Evolutionary conservation across 2,113 vertebrate species (phyloP), one percentile per base, ranked within the genome.

Genomic region (Cheilinus undulatus): DNA sequence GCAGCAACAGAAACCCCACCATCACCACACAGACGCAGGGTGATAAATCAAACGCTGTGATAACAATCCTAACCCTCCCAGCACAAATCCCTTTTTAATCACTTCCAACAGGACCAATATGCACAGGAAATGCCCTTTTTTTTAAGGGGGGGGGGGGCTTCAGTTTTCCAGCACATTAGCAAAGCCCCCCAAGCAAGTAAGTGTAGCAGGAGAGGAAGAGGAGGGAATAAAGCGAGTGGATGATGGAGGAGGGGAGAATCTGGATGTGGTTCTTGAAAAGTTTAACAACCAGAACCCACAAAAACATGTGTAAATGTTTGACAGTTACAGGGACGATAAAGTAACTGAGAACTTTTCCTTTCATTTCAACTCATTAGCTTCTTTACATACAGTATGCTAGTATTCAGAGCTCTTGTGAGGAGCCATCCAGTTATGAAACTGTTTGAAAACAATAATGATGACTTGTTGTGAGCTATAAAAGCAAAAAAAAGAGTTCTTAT

Each of bases 31-130:
- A 66, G 62, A 50, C 62, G 72, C 64, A 53, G 56, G 67, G 87
- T 69, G 84, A 92, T 93, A 92, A 91, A 93, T 94, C 91, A 91
- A 87, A 80, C 23, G 51, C 45, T 76, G 78, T 80, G 90, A 93
- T 93, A 92, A 92, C 91, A 92, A 82, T 74, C 85, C 75, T 73
- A 68, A 69, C 70, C 71, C 76, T 87, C 81, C 82, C 73, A 75
- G 72, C 83, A 71, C 79, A 87, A 92, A 90, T 90, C 84, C 82
- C 73, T 73, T 88, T 91, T 90, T 92, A 92, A 92, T 93, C 89
- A 86, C 88, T 89, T 88, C 82, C 88, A 92, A 91, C 74, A 81
- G 81, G 78, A 81, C 69, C 80, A 82, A 64, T 51, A 28, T n/a
- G 38, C 80, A 84, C 73, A 87, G 80, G 69, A 86, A 83, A 76